phyloP scores from a whole-genome alignment of 2,888 invertebrate species.

The Eurytoma adleriae region DNA sequence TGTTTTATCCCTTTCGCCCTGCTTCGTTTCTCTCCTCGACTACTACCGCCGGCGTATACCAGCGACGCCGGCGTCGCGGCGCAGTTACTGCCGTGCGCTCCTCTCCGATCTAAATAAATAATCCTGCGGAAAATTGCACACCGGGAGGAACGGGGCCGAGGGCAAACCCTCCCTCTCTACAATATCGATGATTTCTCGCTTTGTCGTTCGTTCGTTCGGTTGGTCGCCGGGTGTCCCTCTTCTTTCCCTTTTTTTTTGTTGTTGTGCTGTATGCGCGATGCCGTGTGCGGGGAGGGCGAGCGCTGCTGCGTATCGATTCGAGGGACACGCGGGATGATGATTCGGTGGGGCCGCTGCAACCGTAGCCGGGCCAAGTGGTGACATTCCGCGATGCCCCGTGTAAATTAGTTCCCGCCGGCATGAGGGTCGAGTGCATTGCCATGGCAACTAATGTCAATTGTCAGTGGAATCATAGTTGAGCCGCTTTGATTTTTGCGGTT shows the following conservation, averaged over 20 bases:
- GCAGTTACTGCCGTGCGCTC: not conserved
- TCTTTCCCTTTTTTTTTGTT: not conserved
- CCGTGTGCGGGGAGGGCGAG: not conserved
- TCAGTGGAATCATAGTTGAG: no score
- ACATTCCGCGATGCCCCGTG: not conserved
- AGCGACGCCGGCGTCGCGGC: not conserved
- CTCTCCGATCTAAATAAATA: conserved; percentile 47
- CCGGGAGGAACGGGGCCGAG: not conserved
- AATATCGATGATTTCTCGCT: not conserved
- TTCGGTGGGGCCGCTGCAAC: not conserved
- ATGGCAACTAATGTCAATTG: not conserved
- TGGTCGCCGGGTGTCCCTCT: not conserved
- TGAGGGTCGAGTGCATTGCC: conserved; percentile 19
- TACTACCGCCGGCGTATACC: not conserved
- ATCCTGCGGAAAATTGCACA: conserved; percentile 22
- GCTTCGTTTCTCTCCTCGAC: conserved; percentile 35
- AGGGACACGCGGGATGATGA: no score
- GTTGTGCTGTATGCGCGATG: not conserved
- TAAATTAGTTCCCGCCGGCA: conserved; percentile 11
- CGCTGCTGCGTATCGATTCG: no score
- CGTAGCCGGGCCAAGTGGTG: not conserved
- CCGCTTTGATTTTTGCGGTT: no score
- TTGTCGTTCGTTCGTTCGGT: not conserved
- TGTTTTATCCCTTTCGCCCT: conserved; percentile 57
- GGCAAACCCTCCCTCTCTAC: not conserved